Evolutionary conservation across 2,888 invertebrate species (phyloP).

Genomic region (Pyralis farinalis): DNA sequence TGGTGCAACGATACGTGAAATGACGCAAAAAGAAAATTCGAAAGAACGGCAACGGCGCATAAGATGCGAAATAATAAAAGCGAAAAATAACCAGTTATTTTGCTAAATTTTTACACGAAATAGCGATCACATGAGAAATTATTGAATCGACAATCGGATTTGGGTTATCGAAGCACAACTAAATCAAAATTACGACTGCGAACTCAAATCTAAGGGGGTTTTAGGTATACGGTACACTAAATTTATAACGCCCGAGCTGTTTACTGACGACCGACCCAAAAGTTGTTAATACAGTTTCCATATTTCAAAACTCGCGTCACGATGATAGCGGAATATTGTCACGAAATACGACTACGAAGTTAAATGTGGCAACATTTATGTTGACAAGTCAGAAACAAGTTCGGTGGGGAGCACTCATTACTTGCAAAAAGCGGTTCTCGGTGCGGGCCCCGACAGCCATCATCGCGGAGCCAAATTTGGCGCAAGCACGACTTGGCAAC

Average conservation of each 20-base stretch:
- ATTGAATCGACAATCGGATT: not conserved
- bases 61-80: not conserved
- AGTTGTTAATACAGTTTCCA: slow-evolving; percentile 7
- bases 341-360: slow-evolving; percentile 14
- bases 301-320: slow-evolving; percentile 1
- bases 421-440: slow-evolving; percentile 45
- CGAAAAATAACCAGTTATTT: not conserved
- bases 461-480: slow-evolving; percentile 62
- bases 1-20: slow-evolving; percentile 42
- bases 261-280: slow-evolving; percentile 4
- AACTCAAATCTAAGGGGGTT: slow-evolving; percentile 2
- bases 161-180: not conserved
- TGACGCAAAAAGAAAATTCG: slow-evolving; percentile 24
- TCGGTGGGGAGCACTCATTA: slow-evolving; percentile 27
- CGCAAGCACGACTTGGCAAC: slow-evolving; percentile 70
- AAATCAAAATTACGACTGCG: not conserved
- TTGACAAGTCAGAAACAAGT: slow-evolving; percentile 38
- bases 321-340: slow-evolving; percentile 1
- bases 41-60: slow-evolving; percentile 18
- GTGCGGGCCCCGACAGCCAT: slow-evolving; percentile 39
- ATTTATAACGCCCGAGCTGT: slow-evolving; percentile 1
- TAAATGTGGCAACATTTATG: slow-evolving; percentile 22
- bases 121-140: not conserved
- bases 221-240: slow-evolving; percentile 1
- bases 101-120: not conserved